Evolutionary conservation across 2,113 vertebrate species (phyloP), one percentile per base, ranked within the genome.

Genomic region (Indicator maculatus): DNA sequence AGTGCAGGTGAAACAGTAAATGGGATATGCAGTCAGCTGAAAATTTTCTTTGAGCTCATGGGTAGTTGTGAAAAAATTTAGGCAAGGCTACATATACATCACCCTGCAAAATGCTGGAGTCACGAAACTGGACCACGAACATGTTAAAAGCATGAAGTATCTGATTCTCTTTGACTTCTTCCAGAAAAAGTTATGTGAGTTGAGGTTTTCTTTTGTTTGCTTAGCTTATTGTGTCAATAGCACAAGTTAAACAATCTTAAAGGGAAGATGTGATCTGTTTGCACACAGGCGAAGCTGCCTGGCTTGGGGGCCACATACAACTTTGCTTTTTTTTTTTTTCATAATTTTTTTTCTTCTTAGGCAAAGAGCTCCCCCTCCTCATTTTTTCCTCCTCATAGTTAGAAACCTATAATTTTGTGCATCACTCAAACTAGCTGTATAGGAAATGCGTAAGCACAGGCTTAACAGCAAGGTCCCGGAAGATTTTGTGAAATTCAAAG

Each of bases 351-450:
- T 19, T 75, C 4, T 33, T 59, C 83, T 61, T 93, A 50, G 91
- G 86, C 88, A 95, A 92, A 91, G 74, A 95, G 63, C 78, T 96
- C 74, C 96, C 96, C 88, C 88, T 84, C 92, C 71, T 24, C 65
- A 64, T 36, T 39, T 93, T 94, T 96, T 55, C 36, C 91, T 73
- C n/a, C 88, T 74, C 76, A 86, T 87, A 65, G 26, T 89, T 96
- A 95, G 91, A 97, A 98, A 94, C 97, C 96, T 98, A 87, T 98
- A 97, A 97, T 98, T 98, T 97, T 92, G 83, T 88, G 89, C 97
- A 96, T 98, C 97, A 97, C 89, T 98, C 97, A 98, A 96, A 83
- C 94, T 86, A 86, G 84, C 95, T 92, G 95, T 93, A 89, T 96
- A 98, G 97, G 97, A 98, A 98, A 98, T 97, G 88, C 72, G 56